These are phyloP conservation scores for Anisognathus igniventris DNA, from an alignment of 2,797 vertebrate species.

Conservation along the genomic window DNA sequence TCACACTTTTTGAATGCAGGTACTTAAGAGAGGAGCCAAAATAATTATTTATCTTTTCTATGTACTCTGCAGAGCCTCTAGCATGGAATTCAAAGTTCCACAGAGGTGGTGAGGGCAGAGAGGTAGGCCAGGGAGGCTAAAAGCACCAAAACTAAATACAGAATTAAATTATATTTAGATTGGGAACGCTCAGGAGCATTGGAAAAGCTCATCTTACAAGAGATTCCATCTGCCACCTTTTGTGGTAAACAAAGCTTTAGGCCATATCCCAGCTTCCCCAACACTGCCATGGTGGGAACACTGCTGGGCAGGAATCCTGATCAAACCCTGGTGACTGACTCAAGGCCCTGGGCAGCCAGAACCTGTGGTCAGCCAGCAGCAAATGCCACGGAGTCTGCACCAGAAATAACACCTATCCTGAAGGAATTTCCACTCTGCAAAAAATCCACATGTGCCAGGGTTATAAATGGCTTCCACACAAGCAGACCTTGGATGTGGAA, in stretches of 20 bases:
- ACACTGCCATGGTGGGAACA: not conserved
- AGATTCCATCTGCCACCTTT: not conserved
- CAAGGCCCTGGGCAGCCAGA: not conserved
- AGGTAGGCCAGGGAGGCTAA: not conserved
- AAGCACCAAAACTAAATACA: not conserved
- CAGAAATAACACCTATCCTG: slow-evolving; percentile 2
- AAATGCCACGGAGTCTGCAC: not conserved
- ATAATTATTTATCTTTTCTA: not conserved
- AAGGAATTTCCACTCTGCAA: slow-evolving; percentile 13
- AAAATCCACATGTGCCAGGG: not conserved
- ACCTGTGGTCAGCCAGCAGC: not conserved
- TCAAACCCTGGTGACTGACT: not conserved
- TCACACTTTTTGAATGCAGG: not conserved
- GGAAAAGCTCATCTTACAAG: not conserved
- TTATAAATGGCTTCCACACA: not conserved
- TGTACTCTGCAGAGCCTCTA: not conserved
- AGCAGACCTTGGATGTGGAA: not conserved
- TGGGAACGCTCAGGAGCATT: not conserved
- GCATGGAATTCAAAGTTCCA: not conserved
- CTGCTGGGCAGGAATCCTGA: not conserved
- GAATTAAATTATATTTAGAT: not conserved
- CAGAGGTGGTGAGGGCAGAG: not conserved
- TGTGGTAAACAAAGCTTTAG: not conserved
- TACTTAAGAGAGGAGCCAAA: not conserved
- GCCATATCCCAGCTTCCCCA: not conserved